Percentiles rank a stretch among this genome's conserved stretches.
Evolutionary conservation across 2,797 vertebrate genomes (phyloP).

Genomic region (Centropyge bicolor): DNA sequence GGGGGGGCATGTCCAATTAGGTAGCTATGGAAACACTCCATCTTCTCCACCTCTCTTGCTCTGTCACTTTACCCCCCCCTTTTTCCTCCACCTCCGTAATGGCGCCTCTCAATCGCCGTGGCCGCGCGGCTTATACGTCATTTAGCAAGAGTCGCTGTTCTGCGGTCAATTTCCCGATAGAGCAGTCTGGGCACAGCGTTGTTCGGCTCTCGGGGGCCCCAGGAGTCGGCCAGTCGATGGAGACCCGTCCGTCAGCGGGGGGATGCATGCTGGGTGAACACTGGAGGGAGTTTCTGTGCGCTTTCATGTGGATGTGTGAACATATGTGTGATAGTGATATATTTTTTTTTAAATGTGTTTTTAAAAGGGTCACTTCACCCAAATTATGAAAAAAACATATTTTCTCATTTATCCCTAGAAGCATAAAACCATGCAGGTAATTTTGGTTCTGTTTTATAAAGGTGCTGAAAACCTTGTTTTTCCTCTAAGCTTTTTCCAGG

Average conservation of each 20-base stretch:
- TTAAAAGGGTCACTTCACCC: background rate
- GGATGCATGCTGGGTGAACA: conserved; percentile 34
- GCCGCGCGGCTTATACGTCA: conserved; percentile 38
- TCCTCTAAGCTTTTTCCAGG: no score
- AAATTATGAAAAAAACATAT: background rate
- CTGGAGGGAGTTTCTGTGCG: conserved; percentile 27
- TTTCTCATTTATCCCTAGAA: background rate
- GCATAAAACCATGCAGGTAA: no score
- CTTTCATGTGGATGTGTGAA: background rate
- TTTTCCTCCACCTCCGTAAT: conserved; percentile 20
- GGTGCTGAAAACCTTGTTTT: background rate
- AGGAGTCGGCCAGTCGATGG: conserved; percentile 46
- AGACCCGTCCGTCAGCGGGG: conserved; percentile 62
- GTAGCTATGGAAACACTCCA: conserved; percentile 69
- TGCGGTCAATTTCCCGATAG: conserved; percentile 64
- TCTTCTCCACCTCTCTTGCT: conserved; percentile 25
- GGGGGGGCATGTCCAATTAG: conserved; percentile 56
- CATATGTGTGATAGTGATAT: background rate
- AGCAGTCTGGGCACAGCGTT: conserved; percentile 24
- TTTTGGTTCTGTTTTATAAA: background rate
- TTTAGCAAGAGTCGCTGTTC: conserved; percentile 70
- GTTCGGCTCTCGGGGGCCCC: conserved; percentile 37
- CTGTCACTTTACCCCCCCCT: conserved; percentile 8
- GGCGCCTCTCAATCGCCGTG: background rate
- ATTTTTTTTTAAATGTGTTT: background rate